phyloP scores from a whole-genome alignment of 1,140 invertebrate genomes.

The Potamilus streckersoni region DNA sequence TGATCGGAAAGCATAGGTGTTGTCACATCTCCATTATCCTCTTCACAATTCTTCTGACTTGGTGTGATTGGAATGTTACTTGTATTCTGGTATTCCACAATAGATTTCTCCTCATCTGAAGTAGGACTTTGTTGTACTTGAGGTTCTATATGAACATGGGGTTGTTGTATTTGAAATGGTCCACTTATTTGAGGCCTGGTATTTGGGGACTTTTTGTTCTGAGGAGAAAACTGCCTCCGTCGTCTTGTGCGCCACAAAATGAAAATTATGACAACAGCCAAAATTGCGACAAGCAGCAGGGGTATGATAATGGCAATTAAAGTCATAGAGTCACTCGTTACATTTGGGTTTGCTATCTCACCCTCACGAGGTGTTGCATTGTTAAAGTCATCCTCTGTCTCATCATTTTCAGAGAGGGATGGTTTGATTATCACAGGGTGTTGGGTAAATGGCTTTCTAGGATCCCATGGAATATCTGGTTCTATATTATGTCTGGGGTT shows the following conservation, averaged over 20 bases:
- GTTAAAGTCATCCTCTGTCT: too few species aligned
- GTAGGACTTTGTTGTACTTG: slow-evolving; percentile 29
- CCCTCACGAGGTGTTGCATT: background rate
- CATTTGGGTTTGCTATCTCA: slow-evolving; percentile 22
- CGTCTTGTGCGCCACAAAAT: slow-evolving; percentile 47
- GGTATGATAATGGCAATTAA: slow-evolving; percentile 51
- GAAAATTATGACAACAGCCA: slow-evolving; percentile 46
- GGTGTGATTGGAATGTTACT: slow-evolving; percentile 37
- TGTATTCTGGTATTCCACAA: slow-evolving; percentile 34
- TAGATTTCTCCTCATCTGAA: slow-evolving; percentile 40
- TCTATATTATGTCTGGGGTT: too few species aligned
- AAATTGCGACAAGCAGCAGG: slow-evolving; percentile 43
- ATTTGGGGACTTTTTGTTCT: slow-evolving; percentile 26
- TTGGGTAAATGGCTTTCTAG: too few species aligned
- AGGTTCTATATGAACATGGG: slow-evolving; percentile 59
- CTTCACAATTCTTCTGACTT: slow-evolving; percentile 13
- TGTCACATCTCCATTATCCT: slow-evolving; percentile 14
- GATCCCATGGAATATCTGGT: too few species aligned
- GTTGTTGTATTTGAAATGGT: slow-evolving; percentile 56
- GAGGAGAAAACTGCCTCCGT: slow-evolving; percentile 33
- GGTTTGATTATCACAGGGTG: too few species aligned
- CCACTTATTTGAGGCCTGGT: slow-evolving; percentile 56
- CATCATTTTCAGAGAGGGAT: too few species aligned
- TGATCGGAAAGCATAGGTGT: slow-evolving; percentile 21
- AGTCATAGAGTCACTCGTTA: slow-evolving; percentile 37